phyloP scores from a whole-genome alignment of 1,140 invertebrate genomes.

The Drosophila lini region DNA sequence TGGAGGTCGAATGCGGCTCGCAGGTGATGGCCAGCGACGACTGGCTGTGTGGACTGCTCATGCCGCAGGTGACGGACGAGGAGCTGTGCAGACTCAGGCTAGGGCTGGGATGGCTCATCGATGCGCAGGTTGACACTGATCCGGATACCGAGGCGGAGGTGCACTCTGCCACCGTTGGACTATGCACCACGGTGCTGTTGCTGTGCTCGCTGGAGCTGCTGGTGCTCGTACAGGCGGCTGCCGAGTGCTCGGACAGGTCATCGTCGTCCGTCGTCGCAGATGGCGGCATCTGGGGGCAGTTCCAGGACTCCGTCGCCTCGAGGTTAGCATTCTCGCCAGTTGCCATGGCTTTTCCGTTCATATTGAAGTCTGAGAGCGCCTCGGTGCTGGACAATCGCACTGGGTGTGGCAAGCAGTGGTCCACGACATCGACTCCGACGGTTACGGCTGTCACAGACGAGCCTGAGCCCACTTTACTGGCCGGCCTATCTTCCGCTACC shows the following conservation, averaged over 20 bases:
- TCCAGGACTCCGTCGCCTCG: conserved; percentile 29
- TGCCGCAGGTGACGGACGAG: conserved; percentile 4
- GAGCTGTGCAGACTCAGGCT: conserved; percentile 46
- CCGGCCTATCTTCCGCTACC: conserved; percentile 34
- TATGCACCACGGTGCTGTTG: conserved; percentile 79
- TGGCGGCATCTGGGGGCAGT: conserved; percentile 13
- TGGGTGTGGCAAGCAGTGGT: conserved; percentile 64
- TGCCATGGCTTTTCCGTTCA: conserved; percentile 62
- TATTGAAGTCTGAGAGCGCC: conserved; percentile 69
- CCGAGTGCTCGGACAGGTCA: conserved; percentile 75
- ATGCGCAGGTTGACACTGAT: not conserved
- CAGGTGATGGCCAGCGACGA: conserved; percentile 34
- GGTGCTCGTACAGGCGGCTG: conserved; percentile 75
- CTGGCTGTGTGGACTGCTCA: conserved; percentile 14
- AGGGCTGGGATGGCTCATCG: conserved; percentile 55
- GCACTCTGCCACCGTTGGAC: conserved; percentile 59
- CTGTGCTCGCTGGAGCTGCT: conserved; percentile 82
- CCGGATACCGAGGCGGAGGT: conserved; percentile 4
- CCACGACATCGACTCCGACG: conserved; percentile 64
- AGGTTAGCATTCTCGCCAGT: conserved; percentile 68
- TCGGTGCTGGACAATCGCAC: conserved; percentile 57
- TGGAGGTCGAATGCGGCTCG: conserved; percentile 44
- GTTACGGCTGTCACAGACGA: not conserved
- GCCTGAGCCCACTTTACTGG: not conserved
- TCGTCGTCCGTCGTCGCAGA: conserved; percentile 52